phyloP scores from a whole-genome alignment of 2,888 invertebrate genomes.

The Embidobia sp. region DNA sequence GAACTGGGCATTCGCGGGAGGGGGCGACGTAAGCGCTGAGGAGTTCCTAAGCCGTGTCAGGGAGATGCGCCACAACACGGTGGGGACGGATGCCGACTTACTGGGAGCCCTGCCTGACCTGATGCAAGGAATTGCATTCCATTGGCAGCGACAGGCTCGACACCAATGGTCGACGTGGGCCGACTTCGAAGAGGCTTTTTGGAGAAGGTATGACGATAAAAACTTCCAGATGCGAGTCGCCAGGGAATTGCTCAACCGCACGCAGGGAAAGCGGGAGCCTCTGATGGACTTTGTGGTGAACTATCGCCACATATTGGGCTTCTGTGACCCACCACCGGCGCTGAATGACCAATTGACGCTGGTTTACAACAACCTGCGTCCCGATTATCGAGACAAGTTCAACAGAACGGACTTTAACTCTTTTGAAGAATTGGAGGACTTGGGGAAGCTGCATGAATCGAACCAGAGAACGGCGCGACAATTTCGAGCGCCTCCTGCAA shows the following conservation, averaged over 20 bases:
- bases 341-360: neutral
- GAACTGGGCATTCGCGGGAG: too few species aligned
- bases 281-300: neutral
- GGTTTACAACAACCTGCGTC: neutral
- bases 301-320: neutral
- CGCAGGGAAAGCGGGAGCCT: neutral
- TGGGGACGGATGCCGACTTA: neutral
- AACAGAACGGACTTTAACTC: neutral
- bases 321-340: neutral
- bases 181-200: neutral
- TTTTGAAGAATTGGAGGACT: neutral
- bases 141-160: neutral
- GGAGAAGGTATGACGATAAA: neutral
- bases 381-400: neutral
- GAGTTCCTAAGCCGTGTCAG: constrained; percentile 8
- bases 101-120: constrained; percentile 5
- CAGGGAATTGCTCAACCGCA: neutral
- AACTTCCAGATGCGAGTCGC: neutral
- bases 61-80: neutral
- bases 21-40: neutral
- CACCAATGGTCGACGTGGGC: constrained; percentile 7
- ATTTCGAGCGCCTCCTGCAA: too few species aligned
- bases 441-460: too few species aligned
- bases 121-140: neutral
- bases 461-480: too few species aligned